Evolutionary conservation across 1,140 invertebrate species (phyloP), one percentile per base, ranked within the genome.

Genomic region (Ceratoteleas bidentatus): DNA sequence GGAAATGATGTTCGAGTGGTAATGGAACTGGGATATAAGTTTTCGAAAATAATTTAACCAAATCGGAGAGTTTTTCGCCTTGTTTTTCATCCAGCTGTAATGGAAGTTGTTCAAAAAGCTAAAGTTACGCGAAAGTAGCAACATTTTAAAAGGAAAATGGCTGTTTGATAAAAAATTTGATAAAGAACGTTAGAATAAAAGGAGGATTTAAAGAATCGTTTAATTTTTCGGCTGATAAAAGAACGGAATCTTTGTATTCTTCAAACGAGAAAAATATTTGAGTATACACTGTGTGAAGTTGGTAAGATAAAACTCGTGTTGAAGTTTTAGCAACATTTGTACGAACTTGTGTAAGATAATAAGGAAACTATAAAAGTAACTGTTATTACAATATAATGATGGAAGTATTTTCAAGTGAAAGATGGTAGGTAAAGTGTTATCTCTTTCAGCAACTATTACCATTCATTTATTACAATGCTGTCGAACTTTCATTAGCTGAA

Each of bases 221-320:
- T 68, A 60, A 75, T 61, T 66, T 68, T 53, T 36, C 54, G 14
- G 45, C 11, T 0, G 14, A 58, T 38, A 36, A 40, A 47, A 54
- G 47, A 66, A 66, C 13, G 49, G 53, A 53, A 52, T 75, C 40
- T 69, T 69, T 5, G 57, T 62, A 49, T 69, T 47, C 11, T n/a
- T 49, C 47, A 49, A 68, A 66, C 24, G 38, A 61, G 49, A 64
- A 68, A 66, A 75, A 68, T 75, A 66, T 75, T 68, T 68, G 66
- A 66, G 62, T 54, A 56, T 47, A 61, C 15, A 49, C 61, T 66
- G 73, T 68, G 73, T 68, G 58, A 74, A 66, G 54, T 75, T 61
- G 47, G 49, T 47, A 53, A 75, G 73, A 75, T 68, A 68, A 68
- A 75, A 68, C 62, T 75, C 66, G 61, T 47, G 49, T 76, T 62